Conservation (phyloP, 2,888 invertebrate genomes). For the Dasypolia templi region DNA sequence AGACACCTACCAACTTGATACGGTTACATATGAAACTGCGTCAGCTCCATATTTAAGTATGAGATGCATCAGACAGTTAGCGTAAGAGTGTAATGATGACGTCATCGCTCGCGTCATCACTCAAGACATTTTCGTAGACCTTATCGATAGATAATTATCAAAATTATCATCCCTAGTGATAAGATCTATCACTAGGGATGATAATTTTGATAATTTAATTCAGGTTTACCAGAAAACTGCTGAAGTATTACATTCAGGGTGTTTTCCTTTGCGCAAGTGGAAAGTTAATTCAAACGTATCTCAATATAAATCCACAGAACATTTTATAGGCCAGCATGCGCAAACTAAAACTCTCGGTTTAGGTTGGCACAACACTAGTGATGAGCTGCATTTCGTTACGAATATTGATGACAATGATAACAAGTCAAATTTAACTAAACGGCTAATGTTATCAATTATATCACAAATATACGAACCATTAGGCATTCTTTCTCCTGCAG, state of each 20-base stretch:
- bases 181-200: conserved; percentile 11
- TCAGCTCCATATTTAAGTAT: conserved; percentile 35
- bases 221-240: conserved; percentile 12
- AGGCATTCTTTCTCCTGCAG: conserved; percentile 20
- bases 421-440: conserved; percentile 26
- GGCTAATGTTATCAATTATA: conserved; percentile 42
- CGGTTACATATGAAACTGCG: not conserved
- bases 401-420: conserved; percentile 11
- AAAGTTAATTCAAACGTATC: conserved; percentile 19
- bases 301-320: not conserved
- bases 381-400: conserved; percentile 38
- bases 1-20: too few relatives aligned
- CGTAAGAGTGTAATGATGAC: conserved; percentile 5
- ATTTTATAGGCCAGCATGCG: conserved; percentile 20
- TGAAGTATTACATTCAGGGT: conserved; percentile 29
- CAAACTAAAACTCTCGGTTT: conserved; percentile 43
- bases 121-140: conserved; percentile 20
- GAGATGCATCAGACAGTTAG: conserved; percentile 18
- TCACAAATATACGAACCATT: conserved; percentile 32
- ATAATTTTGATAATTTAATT: too few relatives aligned
- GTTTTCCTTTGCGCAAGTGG: conserved; percentile 52
- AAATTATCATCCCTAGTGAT: too few relatives aligned
- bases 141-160: too few relatives aligned
- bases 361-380: conserved; percentile 33
- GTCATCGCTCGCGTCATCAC: conserved; percentile 1